Evolutionary conservation across 2,888 invertebrate genomes (phyloP).

Genomic region (Dasysyrphus tricinctus): DNA sequence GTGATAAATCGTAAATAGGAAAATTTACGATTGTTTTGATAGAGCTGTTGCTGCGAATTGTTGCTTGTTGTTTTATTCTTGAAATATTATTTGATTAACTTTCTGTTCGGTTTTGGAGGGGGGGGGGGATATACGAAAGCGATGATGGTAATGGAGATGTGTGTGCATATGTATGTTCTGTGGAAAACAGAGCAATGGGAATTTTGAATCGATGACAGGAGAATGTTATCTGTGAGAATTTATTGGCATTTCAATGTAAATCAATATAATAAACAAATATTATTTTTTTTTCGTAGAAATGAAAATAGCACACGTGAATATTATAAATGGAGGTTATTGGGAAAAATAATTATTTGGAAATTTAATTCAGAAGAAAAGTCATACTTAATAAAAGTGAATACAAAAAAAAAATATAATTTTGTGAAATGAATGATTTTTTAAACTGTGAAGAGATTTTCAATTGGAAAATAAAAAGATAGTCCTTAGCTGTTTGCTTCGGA

Average conservation of each 20-base stretch:
- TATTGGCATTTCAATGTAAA: conserved; percentile 66
- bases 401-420: neutral
- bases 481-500: too few species aligned
- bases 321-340: neutral
- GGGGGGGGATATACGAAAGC: neutral
- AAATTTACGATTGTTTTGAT: conserved; percentile 75
- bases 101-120: conserved; percentile 32
- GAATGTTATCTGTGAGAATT: conserved; percentile 29
- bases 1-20: conserved; percentile 73
- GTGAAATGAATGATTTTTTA: neutral
- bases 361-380: neutral
- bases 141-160: neutral
- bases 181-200: neutral
- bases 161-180: neutral
- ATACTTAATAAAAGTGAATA: neutral
- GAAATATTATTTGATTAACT: conserved; percentile 72
- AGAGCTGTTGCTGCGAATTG: conserved; percentile 70
- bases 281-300: neutral
- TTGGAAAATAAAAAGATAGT: too few species aligned
- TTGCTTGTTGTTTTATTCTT: conserved; percentile 47
- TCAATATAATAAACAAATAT: conserved; percentile 44
- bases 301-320: conserved; percentile 28
- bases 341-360: conserved; percentile 5
- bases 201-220: conserved; percentile 10
- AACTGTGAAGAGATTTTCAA: too few species aligned